These are phyloP conservation scores for Stigmatopora nigra DNA, from an alignment of 2,113 vertebrate species.

Conservation along the genomic window DNA sequence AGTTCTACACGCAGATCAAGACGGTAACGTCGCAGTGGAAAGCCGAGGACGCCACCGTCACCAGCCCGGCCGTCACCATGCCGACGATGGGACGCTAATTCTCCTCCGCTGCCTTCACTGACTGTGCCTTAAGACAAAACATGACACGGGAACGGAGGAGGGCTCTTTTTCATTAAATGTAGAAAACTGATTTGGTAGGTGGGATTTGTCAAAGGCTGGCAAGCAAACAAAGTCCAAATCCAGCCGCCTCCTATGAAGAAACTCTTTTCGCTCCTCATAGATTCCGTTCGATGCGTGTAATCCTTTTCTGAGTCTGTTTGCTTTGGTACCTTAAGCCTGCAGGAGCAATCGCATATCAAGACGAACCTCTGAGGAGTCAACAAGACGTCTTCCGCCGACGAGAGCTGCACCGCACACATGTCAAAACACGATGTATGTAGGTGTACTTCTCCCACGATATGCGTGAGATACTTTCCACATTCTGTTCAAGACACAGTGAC, in stretches of 20 bases:
- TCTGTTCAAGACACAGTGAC: background rate
- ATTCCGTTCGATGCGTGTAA: slow-evolving; percentile 2
- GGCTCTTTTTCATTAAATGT: slow-evolving; percentile 2
- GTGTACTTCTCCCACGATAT: background rate
- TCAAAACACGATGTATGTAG: background rate
- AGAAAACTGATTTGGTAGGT: background rate
- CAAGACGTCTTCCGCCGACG: slow-evolving; percentile 21
- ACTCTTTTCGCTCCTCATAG: background rate
- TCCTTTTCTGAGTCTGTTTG: background rate
- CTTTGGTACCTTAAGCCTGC: slow-evolving; percentile 4
- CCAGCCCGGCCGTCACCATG: slow-evolving; percentile 89
- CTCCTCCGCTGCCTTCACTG: slow-evolving; percentile 30
- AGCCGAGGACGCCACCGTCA: slow-evolving; percentile 88
- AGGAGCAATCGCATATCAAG: background rate
- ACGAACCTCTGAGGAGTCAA: slow-evolving; percentile 11
- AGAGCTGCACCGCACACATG: background rate
- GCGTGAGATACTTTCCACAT: background rate
- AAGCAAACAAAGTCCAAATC: background rate
- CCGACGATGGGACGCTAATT: slow-evolving; percentile 93
- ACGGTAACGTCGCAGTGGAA: slow-evolving; percentile 97
- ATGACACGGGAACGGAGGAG: background rate
- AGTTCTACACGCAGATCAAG: slow-evolving; percentile 97
- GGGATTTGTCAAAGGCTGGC: background rate
- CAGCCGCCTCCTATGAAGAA: background rate
- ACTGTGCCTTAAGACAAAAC: slow-evolving; percentile 37